These are phyloP conservation scores for Dicyrtomina minuta DNA, from an alignment of 2,888 invertebrate species.

Conservation along the genomic window DNA sequence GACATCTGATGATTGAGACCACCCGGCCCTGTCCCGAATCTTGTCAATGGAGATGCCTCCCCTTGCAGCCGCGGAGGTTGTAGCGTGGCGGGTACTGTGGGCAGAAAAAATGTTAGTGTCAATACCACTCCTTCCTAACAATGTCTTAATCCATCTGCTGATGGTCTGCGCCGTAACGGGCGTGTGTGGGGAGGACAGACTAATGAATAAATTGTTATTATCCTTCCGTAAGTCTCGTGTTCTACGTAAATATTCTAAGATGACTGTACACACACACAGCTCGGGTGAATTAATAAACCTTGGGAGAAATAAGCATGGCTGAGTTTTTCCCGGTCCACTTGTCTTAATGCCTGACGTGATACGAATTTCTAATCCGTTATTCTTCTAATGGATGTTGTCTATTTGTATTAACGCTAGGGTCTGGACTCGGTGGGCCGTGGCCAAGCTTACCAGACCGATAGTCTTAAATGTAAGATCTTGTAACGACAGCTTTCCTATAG, in stretches of 20 bases:
- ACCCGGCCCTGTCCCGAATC: too few relatives aligned
- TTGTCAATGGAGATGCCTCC: neutral
- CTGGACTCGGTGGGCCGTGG: constrained; percentile 37
- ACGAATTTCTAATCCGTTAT: constrained; percentile 14
- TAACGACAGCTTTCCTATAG: constrained; percentile 12
- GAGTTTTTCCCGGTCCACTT: neutral
- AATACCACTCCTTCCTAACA: constrained; percentile 2
- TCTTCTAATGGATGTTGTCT: constrained; percentile 15
- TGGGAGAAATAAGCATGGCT: constrained; percentile 29
- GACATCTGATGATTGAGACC: too few relatives aligned
- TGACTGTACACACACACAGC: constrained; percentile 27
- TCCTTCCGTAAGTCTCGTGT: neutral
- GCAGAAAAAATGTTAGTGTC: too few relatives aligned
- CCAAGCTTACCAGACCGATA: constrained; percentile 31
- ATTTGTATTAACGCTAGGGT: constrained; percentile 27
- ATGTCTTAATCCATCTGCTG: constrained; percentile 23
- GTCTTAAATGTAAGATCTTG: constrained; percentile 28
- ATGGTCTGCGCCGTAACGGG: constrained; percentile 34
- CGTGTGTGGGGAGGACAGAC: constrained; percentile 17
- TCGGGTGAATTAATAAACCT: constrained; percentile 1
- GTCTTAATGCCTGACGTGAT: constrained; percentile 25
- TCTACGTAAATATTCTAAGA: constrained; percentile 20
- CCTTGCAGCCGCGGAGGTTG: neutral
- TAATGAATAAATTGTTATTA: constrained; percentile 21
- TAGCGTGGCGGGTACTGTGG: too few relatives aligned